Evolutionary conservation across 2,888 invertebrate genomes (phyloP), one percentile per base, ranked within the genome.

Genomic region (Sthenelais limicola): DNA sequence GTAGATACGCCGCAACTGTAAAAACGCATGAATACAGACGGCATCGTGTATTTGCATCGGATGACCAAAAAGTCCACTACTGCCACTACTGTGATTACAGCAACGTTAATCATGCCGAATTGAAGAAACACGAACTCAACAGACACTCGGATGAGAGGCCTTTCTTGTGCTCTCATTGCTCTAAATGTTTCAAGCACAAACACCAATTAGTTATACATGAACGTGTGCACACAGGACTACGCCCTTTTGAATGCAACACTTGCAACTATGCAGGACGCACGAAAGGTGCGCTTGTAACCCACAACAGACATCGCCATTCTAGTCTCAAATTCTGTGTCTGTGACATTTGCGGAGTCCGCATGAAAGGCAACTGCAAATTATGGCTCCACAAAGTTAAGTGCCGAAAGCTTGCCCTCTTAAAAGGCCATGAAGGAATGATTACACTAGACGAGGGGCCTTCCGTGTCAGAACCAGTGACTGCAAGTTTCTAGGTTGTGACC

Each of bases 81-180:
- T 62, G 62, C 38, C 62, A 62, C 21, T 62, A 62, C 62, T 62
- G 62, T n/a, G 38, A 38, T 43, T 62, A 62, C 62, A 62, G 62
- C 62, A 33, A 38, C 28, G 62, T 62, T 21, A 43, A 62, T 43
- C 15, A 43, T 5, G 33, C 38, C 21, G 26, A 62, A 15, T 43
- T 62, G 21, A 62, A 15, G 3, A 35, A 38, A 18, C 62, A 62
- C 38, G 62, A 62, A 26, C 62, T 35, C 1, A 24, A 24, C 38
- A 62, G 43, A 38, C 62, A 62, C 38, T 62, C 62, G 15, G 62
- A 62, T 26, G 62, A 62, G 24, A 2, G 62, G 9, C 38, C 62
- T 26, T 62, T 62, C 38, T 38, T 62, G 62, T 62, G 62, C 38
- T 62, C 62, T 7, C 43, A 26, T 15, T 62, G 62, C 26, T 43